These are phyloP conservation scores for Euzophera pinguis DNA, from an alignment of 2,888 invertebrate genomes.

Conservation along the genomic window DNA sequence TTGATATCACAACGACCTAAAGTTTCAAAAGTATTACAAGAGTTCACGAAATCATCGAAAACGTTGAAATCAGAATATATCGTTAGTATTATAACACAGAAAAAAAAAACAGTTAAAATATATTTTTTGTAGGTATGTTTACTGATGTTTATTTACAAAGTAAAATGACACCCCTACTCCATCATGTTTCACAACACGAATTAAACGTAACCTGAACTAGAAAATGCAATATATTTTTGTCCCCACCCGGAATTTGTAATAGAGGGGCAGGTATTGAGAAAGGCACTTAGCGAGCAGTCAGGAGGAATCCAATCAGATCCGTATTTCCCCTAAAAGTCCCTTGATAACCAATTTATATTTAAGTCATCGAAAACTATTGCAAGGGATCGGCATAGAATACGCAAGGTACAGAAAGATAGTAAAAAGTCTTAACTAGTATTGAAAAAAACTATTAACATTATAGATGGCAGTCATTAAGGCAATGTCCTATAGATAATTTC, in stretches of 20 bases:
- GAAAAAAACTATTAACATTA: too few relatives aligned
- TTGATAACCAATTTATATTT: conserved; percentile 16
- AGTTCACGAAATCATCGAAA: too few relatives aligned
- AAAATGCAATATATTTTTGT: conserved; percentile 3
- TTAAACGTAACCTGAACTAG: neutral
- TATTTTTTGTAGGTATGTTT: too few relatives aligned
- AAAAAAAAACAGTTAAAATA: too few relatives aligned
- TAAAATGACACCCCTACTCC: neutral
- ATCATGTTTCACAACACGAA: neutral
- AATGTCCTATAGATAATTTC: too few relatives aligned
- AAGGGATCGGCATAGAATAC: neutral
- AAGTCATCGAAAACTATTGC: conserved; percentile 14
- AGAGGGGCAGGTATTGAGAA: conserved; percentile 9
- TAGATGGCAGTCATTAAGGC: too few relatives aligned
- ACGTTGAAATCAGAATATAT: too few relatives aligned
- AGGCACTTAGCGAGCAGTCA: conserved; percentile 14
- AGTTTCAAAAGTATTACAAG: too few relatives aligned
- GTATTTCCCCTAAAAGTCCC: conserved; percentile 14
- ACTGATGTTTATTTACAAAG: too few relatives aligned
- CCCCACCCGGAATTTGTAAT: conserved; percentile 6
- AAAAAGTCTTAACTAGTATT: neutral
- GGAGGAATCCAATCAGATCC: conserved; percentile 13
- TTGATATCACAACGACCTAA: too few relatives aligned
- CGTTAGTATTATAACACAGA: too few relatives aligned
- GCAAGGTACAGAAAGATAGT: neutral